These are phyloP conservation scores for Manacus vitellinus DNA, from an alignment of 2,113 vertebrate genomes.

Conservation along the genomic window DNA sequence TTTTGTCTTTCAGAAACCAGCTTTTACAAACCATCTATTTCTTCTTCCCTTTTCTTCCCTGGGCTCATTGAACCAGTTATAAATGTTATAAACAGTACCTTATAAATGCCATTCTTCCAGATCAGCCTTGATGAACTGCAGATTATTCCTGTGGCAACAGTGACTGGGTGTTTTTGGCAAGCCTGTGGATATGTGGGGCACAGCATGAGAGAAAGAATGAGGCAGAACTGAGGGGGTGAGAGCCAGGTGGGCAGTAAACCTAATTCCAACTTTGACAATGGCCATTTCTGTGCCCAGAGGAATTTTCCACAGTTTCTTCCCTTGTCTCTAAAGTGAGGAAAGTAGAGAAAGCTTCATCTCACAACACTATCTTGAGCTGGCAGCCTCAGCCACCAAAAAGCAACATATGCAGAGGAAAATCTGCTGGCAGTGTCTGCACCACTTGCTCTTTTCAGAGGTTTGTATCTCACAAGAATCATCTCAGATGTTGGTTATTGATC, in stretches of 20 bases:
- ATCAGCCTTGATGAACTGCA: background rate
- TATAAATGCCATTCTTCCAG: background rate
- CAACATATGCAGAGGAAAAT: background rate
- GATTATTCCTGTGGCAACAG: background rate
- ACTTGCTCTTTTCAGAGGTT: background rate
- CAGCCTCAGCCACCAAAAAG: background rate
- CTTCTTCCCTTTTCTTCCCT: background rate
- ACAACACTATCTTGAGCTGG: background rate
- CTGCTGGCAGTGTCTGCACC: background rate
- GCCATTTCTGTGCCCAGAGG: background rate
- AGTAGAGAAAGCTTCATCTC: background rate
- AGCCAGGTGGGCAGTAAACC: background rate
- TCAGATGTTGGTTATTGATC: background rate
- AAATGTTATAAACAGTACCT: too few relatives aligned
- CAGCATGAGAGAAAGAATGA: background rate
- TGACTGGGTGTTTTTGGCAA: background rate
- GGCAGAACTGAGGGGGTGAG: background rate
- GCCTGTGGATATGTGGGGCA: background rate
- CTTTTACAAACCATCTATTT: background rate
- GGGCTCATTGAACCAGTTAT: background rate
- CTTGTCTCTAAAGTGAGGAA: accelerated
- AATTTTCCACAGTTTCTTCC: background rate
- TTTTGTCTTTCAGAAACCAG: background rate
- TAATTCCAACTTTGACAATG: background rate
- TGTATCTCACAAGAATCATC: background rate